phyloP scores from a whole-genome alignment of 2,888 invertebrate species.

The Dysmachus trigonus region DNA sequence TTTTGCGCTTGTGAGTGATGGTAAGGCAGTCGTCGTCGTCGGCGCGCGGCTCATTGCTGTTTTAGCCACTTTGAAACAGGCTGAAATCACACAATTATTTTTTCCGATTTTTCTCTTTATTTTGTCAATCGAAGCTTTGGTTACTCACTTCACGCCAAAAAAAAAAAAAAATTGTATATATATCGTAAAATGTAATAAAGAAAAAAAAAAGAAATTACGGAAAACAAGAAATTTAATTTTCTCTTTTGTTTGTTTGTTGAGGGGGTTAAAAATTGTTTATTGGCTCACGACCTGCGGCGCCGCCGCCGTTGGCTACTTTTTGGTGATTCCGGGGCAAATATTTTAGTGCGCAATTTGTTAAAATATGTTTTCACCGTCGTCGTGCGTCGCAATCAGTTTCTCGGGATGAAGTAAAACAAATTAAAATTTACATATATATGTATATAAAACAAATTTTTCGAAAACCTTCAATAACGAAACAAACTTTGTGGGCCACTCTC shows the following conservation, averaged over 20 bases:
- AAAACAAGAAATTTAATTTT: background rate
- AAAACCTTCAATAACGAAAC: conserved; percentile 11
- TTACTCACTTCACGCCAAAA: background rate
- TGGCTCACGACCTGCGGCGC: background rate
- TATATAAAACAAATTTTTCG: background rate
- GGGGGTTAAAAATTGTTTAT: conserved; percentile 19
- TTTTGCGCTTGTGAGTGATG: background rate
- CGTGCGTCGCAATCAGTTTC: conserved; percentile 14
- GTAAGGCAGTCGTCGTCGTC: background rate
- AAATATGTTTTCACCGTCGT: background rate
- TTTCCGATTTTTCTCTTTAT: background rate
- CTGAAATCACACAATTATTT: background rate
- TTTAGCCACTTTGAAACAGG: background rate
- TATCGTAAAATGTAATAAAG: too few relatives aligned
- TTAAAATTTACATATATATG: background rate
- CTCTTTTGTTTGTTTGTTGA: background rate
- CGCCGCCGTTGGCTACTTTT: background rate
- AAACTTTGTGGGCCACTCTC: background rate
- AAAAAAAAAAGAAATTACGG: too few relatives aligned
- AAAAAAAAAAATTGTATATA: background rate
- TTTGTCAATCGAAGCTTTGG: background rate
- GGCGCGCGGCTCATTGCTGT: background rate
- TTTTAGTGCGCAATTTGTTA: conserved; percentile 19
- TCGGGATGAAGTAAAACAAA: background rate
- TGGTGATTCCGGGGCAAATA: background rate